phyloP scores from a whole-genome alignment of 2,888 invertebrate genomes.

The Pammene aurita region DNA sequence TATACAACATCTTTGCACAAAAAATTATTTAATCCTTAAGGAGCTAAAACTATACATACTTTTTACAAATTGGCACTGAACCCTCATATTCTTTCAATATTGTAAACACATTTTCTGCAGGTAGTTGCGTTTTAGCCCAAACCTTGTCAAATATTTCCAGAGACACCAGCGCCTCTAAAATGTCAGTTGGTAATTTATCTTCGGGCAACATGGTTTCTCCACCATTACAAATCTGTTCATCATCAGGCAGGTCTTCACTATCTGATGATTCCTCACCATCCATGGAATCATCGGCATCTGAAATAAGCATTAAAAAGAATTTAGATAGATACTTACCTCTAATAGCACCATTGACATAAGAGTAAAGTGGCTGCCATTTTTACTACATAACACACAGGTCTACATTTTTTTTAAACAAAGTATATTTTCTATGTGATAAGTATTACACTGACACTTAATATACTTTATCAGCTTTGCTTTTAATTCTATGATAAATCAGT shows the following conservation, averaged over 20 bases:
- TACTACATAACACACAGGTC: no score
- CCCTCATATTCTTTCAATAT: constrained; percentile 80
- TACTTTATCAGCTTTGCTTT: no score
- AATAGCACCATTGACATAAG: no score
- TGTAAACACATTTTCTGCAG: constrained; percentile 81
- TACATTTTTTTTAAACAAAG: no score
- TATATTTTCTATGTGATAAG: no score
- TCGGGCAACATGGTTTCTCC: constrained; percentile 65
- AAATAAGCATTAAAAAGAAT: constrained; percentile 39
- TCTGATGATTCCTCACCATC: constrained; percentile 66
- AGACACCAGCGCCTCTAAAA: constrained; percentile 84
- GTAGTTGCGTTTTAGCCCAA: constrained; percentile 76
- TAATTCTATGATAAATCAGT: no score
- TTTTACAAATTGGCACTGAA: constrained; percentile 74
- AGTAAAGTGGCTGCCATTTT: no score
- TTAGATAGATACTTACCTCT: no score
- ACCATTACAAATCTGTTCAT: constrained; percentile 56
- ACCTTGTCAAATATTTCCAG: constrained; percentile 85
- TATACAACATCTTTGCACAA: no score
- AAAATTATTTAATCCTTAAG: no score
- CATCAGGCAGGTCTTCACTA: constrained; percentile 61
- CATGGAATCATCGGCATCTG: constrained; percentile 62
- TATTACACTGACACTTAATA: no score
- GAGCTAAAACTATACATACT: constrained; percentile 59
- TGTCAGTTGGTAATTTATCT: constrained; percentile 81